Percentiles rank a stretch among this genome's conserved stretches.
Conservation (phyloP, 2,888 invertebrate genomes). For the Mongoloraphidia duomilia region DNA sequence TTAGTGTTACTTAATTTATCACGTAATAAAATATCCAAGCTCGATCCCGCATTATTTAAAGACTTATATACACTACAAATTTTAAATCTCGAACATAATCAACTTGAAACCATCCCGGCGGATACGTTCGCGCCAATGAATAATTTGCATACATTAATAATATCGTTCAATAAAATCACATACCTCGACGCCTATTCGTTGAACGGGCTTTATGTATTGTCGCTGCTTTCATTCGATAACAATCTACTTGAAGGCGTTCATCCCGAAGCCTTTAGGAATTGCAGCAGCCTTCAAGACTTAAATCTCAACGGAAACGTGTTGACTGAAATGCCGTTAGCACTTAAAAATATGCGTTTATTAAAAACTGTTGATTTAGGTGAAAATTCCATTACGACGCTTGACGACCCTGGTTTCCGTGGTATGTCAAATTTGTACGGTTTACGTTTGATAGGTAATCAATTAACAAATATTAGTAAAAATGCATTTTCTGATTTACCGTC, state of each 20-base stretch:
- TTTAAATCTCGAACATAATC: conserved; percentile 72
- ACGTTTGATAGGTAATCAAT: conserved; percentile 76
- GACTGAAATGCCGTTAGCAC: conserved; percentile 62
- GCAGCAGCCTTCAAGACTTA: conserved; percentile 78
- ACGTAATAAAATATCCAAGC: conserved; percentile 64
- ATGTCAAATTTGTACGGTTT: conserved; percentile 77
- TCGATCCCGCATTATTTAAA: conserved; percentile 72
- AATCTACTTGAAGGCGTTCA: conserved; percentile 73
- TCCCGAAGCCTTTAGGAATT: conserved; percentile 78
- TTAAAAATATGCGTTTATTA: conserved; percentile 73
- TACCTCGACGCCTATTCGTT: conserved; percentile 74
- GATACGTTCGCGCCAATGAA: conserved; percentile 85
- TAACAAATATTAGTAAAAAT: conserved; percentile 65
- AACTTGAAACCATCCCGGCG: conserved; percentile 67
- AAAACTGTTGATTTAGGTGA: conserved; percentile 83
- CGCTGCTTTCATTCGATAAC: conserved; percentile 71
- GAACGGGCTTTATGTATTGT: conserved; percentile 77
- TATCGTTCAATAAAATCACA: conserved; percentile 74
- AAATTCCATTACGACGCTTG: conserved; percentile 70
- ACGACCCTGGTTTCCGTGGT: conserved; percentile 68
- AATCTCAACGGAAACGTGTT: conserved; percentile 80
- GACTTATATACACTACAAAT: conserved; percentile 77
- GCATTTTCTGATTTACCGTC: conserved; percentile 67
- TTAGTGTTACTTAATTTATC: conserved; percentile 77
- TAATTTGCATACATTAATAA: conserved; percentile 75